These are phyloP conservation scores for Pteromalus puparum DNA, from an alignment of 1,140 invertebrate genomes.

Conservation along the genomic window DNA sequence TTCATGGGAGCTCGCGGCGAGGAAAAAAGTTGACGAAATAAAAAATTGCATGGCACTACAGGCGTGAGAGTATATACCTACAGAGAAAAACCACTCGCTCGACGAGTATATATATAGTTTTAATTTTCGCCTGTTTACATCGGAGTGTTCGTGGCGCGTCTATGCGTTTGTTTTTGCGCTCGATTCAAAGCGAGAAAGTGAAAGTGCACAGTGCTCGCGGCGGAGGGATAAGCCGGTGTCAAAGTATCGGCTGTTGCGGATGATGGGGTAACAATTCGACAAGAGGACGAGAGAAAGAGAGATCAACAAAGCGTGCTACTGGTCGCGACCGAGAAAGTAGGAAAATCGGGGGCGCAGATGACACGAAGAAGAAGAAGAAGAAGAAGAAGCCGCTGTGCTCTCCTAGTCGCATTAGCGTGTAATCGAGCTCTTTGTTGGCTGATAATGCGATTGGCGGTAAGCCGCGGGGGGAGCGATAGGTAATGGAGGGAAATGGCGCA, in stretches of 20 bases:
- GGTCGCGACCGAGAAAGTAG: not conserved
- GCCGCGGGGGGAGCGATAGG: constrained; percentile 53
- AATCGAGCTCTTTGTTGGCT: constrained; percentile 53
- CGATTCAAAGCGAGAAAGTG: not conserved
- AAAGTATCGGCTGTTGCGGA: constrained; percentile 23
- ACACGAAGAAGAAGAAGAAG: not conserved
- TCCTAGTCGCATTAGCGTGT: constrained; percentile 45
- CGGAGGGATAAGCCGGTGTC: constrained; percentile 18
- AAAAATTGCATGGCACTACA: not conserved
- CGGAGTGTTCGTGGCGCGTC: too few species aligned
- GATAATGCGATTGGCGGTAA: constrained; percentile 57
- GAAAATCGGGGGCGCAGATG: constrained; percentile 7
- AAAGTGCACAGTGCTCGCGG: not conserved
- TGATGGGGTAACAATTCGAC: constrained; percentile 21
- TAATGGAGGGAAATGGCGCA: constrained; percentile 59
- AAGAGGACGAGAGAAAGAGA: constrained; percentile 6
- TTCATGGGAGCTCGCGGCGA: constrained; percentile 61
- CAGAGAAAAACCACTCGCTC: not conserved
- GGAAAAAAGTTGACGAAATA: constrained; percentile 36
- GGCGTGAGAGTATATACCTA: too few species aligned
- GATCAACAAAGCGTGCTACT: not conserved
- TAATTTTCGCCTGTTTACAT: constrained; percentile 6
- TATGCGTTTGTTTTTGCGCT: too few species aligned
- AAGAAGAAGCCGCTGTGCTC: not conserved
- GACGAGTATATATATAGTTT: not conserved